Evolutionary conservation across 1,140 invertebrate species (phyloP), one percentile per base, ranked within the genome.

Genomic region (Watersipora subatra): DNA sequence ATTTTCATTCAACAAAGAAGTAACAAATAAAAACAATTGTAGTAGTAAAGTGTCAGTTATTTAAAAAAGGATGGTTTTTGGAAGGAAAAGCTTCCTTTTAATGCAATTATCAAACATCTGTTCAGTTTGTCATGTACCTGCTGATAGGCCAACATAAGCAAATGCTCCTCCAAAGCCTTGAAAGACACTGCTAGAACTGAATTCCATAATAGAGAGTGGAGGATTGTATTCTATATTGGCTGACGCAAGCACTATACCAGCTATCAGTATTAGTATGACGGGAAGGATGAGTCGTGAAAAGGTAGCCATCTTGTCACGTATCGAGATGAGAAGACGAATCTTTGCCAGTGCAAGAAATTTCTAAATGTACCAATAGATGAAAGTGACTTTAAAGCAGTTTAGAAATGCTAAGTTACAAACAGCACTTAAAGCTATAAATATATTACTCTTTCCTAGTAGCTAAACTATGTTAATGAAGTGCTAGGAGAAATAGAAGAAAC

Each of bases 211-310:
- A n/a, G 34, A 46, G 7, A 12, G 34, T n/a, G 34, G 34, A n/a
- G 34, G 34, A 46, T 46, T 46, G 34, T 46, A 46, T n/a, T 46
- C 7, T 46, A 46, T 46, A n/a, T 46, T n/a, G 34, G 34, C 7
- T 7, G n/a, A 46, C 34, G 7, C n/a, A n/a, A 46, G 34, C n/a
- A 76, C 25, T 17, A 74, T 58, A 19, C 74, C 27, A 17, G 72
- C 73, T 19, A 72, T 67, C 1, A 74, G 46, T 1, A 77, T 70
- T 55, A 78, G 69, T 2, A 71, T 58, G 0, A 76, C 65, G 1
- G 76, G 76, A 2, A 78, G 61, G 24, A 77, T 17, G 0, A 76
- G 63, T 28, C 73, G 69, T 26, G 73, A 71, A 22, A 75, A 63
- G 22, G 76, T 22, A 2, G 68, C 46, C 20, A 66, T 63, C 57